phyloP scores from a whole-genome alignment of 2,888 invertebrate genomes.

The Calliphora vomitoria region DNA sequence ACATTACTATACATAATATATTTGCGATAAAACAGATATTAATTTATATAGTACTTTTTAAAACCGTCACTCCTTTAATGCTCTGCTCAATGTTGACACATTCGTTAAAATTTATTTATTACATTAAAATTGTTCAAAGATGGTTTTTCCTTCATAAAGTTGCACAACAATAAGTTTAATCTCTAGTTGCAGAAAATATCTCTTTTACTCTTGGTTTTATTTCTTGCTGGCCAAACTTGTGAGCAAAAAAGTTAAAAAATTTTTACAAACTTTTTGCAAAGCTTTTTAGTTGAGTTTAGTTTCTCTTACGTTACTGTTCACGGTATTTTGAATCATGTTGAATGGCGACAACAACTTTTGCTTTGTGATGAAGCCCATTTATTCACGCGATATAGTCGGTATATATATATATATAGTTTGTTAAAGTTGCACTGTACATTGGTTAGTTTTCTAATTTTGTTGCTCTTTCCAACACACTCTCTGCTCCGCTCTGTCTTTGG shows the following conservation, averaged over 20 bases:
- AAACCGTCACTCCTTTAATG: neutral
- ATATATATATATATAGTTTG: neutral
- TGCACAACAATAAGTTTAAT: conserved; percentile 31
- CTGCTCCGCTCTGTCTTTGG: neutral
- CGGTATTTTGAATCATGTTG: conserved; percentile 57
- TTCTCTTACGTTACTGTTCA: conserved; percentile 41
- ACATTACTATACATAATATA: too few species aligned
- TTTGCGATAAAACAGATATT: too few species aligned
- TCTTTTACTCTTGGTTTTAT: conserved; percentile 28
- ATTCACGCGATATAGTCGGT: conserved; percentile 48
- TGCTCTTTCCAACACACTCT: neutral
- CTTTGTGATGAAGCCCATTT: conserved; percentile 63
- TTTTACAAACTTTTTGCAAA: neutral
- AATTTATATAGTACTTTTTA: too few species aligned
- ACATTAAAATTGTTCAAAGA: conserved; percentile 10
- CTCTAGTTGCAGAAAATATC: conserved; percentile 13
- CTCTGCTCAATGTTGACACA: neutral
- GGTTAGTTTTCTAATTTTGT: conserved; percentile 52
- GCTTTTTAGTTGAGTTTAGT: conserved; percentile 44
- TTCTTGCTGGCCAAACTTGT: conserved; percentile 12
- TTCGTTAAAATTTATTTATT: conserved; percentile 31
- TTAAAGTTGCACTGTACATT: conserved; percentile 14
- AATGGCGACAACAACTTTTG: conserved; percentile 68
- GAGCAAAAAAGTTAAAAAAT: conserved; percentile 7
- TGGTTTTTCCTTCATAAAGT: neutral